phyloP scores from a whole-genome alignment of 2,888 invertebrate species.

The Zootermopsis nevadensis region DNA sequence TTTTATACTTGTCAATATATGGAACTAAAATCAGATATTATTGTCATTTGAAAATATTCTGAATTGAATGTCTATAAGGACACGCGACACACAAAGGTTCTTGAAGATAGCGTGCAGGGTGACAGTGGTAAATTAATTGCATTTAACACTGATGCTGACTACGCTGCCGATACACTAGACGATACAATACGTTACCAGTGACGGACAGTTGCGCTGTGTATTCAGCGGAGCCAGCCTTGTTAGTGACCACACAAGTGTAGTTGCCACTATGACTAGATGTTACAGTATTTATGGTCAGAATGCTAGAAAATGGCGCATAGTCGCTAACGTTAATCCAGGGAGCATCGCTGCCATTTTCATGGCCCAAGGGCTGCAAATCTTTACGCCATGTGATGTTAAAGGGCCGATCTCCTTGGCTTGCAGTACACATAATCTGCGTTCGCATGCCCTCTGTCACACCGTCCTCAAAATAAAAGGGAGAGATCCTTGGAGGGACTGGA shows the following conservation, averaged over 20 bases:
- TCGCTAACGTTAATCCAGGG: slow-evolving; percentile 66
- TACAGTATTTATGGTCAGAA: slow-evolving; percentile 64
- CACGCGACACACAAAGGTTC: too few relatives aligned
- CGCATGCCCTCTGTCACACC: slow-evolving; percentile 57
- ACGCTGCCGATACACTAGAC: neutral
- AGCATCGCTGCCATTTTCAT: slow-evolving; percentile 50
- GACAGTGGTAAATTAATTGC: too few relatives aligned
- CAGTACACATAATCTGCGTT: slow-evolving; percentile 66
- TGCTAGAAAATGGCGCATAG: slow-evolving; percentile 67
- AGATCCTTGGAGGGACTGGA: slow-evolving; percentile 58
- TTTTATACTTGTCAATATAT: too few relatives aligned
- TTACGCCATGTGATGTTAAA: slow-evolving; percentile 62
- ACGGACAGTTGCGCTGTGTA: slow-evolving; percentile 68
- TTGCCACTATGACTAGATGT: slow-evolving; percentile 64
- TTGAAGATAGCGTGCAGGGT: too few relatives aligned
- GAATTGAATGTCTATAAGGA: too few relatives aligned
- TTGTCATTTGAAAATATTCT: too few relatives aligned
- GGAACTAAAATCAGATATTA: too few relatives aligned
- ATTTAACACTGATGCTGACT: neutral
- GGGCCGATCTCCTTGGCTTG: slow-evolving; percentile 66
- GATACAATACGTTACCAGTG: slow-evolving; percentile 61
- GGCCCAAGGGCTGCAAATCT: slow-evolving; percentile 57
- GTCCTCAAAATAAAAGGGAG: slow-evolving; percentile 57
- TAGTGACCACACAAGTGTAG: slow-evolving; percentile 60
- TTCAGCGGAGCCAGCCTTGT: slow-evolving; percentile 61